Conservation (phyloP, 2,888 invertebrate genomes). For the Drosophila lutescens region DNA sequence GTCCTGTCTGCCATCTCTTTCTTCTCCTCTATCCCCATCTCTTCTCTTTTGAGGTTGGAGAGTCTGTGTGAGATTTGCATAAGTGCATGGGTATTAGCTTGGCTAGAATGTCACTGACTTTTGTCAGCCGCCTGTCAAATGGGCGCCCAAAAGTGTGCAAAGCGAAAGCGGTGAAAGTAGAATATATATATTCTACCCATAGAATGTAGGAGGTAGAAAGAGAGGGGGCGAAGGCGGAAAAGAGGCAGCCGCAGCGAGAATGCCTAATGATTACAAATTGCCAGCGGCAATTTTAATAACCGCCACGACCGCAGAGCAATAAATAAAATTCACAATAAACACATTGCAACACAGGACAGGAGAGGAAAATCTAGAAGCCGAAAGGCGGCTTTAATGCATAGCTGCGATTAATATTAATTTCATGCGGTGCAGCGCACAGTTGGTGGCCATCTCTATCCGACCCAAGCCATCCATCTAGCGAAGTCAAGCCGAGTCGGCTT, state of each 20-base stretch:
- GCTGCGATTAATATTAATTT: slow-evolving; percentile 77
- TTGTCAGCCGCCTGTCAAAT: slow-evolving; percentile 46
- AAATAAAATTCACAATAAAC: slow-evolving; percentile 73
- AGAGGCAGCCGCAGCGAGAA: slow-evolving; percentile 5
- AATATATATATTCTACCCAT: background rate
- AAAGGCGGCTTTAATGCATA: slow-evolving; percentile 79
- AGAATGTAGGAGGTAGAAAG: background rate
- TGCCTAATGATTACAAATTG: slow-evolving; percentile 77
- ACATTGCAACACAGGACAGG: slow-evolving; percentile 50
- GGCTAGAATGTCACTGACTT: slow-evolving; percentile 63
- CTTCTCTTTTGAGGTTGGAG: slow-evolving; percentile 16
- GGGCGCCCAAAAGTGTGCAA: slow-evolving; percentile 39
- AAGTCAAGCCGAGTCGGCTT: slow-evolving; percentile 7
- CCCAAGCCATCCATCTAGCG: background rate
- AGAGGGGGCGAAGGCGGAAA: background rate
- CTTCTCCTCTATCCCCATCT: background rate
- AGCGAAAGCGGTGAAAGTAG: slow-evolving; percentile 18
- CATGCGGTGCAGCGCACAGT: slow-evolving; percentile 69
- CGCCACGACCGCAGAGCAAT: slow-evolving; percentile 68
- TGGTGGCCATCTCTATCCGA: slow-evolving; percentile 62
- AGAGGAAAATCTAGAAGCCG: slow-evolving; percentile 65
- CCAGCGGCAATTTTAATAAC: slow-evolving; percentile 75
- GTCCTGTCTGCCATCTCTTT: slow-evolving; percentile 11
- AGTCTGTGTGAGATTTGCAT: slow-evolving; percentile 64
- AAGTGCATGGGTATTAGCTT: slow-evolving; percentile 68